Conservation (phyloP, 1,140 invertebrate species). For the Cecropterus lyciades region DNA sequence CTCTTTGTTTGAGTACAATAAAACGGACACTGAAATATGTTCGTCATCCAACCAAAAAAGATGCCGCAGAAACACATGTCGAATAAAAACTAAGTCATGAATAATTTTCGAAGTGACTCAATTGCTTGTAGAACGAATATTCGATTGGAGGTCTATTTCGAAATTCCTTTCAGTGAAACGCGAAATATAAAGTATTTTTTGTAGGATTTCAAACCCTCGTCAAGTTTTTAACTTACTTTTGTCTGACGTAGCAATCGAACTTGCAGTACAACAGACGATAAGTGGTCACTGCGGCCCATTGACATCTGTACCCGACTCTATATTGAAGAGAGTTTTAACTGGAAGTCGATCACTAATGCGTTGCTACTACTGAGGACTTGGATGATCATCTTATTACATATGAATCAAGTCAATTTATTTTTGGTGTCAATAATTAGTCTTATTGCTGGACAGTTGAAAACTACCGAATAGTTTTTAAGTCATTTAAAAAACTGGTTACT, state of each 20-base stretch:
- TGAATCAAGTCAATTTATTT: too few relatives aligned
- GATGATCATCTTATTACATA: too few relatives aligned
- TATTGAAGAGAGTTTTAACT: too few relatives aligned
- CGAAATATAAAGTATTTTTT: background rate
- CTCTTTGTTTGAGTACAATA: slow-evolving; percentile 37
- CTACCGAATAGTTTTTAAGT: slow-evolving; percentile 43
- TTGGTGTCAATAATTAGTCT: slow-evolving; percentile 26
- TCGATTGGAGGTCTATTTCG: background rate
- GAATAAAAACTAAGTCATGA: slow-evolving; percentile 34
- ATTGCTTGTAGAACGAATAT: slow-evolving; percentile 24
- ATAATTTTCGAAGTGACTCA: slow-evolving; percentile 23
- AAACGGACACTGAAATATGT: slow-evolving; percentile 33
- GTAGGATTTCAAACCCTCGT: too few relatives aligned
- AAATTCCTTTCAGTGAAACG: background rate
- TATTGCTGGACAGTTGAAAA: slow-evolving; percentile 40
- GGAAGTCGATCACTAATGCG: too few relatives aligned
- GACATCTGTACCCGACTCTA: too few relatives aligned
- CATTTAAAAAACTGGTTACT: slow-evolving; percentile 41
- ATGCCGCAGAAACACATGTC: slow-evolving; percentile 20
- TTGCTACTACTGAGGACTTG: too few relatives aligned
- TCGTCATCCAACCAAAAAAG: slow-evolving; percentile 33
- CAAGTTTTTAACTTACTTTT: too few relatives aligned
- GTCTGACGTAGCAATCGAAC: too few relatives aligned
- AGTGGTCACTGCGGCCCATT: too few relatives aligned
- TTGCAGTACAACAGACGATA: too few relatives aligned